Evolutionary conservation across 2,888 invertebrate genomes (phyloP).

Genomic region (Drosophila macrothrix): DNA sequence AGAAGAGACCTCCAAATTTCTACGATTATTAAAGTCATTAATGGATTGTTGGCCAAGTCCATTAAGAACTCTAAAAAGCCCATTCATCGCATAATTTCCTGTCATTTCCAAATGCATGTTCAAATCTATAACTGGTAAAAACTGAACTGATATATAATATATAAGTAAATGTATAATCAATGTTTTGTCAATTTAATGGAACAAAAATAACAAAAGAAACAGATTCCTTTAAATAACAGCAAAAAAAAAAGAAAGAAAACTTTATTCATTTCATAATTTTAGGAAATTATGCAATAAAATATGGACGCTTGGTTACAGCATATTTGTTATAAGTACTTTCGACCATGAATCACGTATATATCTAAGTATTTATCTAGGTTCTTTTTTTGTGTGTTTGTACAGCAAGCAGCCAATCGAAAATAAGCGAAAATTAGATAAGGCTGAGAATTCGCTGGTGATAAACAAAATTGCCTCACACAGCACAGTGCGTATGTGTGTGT

Average conservation of each 20-base stretch:
- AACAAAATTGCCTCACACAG: conserved; percentile 6
- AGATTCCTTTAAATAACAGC: not conserved
- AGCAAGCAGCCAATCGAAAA: not conserved
- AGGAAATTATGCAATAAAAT: not conserved
- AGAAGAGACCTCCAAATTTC: not conserved
- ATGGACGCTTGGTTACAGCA: not conserved
- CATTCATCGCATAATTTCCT: not conserved
- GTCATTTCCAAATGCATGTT: not conserved
- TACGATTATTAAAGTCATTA: not conserved
- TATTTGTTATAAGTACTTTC: not conserved
- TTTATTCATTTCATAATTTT: not conserved
- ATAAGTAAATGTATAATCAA: not conserved
- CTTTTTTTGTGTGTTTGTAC: not conserved
- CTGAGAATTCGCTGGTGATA: conserved; percentile 21
- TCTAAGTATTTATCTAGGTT: conserved; percentile 2
- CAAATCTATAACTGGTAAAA: not conserved
- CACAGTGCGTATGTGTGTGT: conserved; percentile 53
- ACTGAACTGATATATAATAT: not conserved
- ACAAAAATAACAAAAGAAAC: not conserved
- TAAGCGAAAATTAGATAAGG: conserved; percentile 5
- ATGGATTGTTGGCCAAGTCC: not conserved
- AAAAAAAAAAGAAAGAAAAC: not conserved
- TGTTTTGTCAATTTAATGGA: not conserved
- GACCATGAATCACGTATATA: not conserved
- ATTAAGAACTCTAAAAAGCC: not conserved